Percentiles rank a stretch among this genome's conserved stretches.
phyloP scores from a whole-genome alignment of 1,140 invertebrate species.

The Acyrthosiphon pisum region DNA sequence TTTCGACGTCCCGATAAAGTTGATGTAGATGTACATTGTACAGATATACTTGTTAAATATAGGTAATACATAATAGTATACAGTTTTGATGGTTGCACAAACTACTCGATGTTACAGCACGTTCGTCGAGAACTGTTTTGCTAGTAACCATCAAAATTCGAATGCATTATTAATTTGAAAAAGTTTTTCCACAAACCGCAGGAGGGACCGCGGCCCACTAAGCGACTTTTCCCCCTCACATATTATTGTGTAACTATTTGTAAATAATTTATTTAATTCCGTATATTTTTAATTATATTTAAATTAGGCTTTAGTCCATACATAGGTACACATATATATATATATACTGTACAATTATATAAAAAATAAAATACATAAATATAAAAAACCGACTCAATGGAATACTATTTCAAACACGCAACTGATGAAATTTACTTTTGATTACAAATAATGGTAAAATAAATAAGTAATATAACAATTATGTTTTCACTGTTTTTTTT shows the following conservation, averaged over 20 bases:
- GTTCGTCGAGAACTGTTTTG: background rate
- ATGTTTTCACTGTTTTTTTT: constrained; percentile 25
- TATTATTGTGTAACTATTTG: constrained; percentile 11
- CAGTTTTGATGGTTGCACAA: background rate
- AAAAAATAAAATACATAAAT: constrained; percentile 16
- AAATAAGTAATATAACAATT: constrained; percentile 50
- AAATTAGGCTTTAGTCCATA: background rate
- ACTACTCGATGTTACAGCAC: background rate
- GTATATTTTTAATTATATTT: constrained; percentile 38
- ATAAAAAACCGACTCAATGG: constrained; percentile 11
- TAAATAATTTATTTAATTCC: constrained; percentile 6
- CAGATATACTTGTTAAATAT: background rate
- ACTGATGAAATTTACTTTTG: constrained; percentile 42
- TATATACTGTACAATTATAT: background rate
- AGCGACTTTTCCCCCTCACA: background rate
- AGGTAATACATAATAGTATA: background rate
- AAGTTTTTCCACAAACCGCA: background rate
- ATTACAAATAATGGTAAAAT: constrained; percentile 43
- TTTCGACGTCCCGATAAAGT: background rate
- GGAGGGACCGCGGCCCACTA: background rate
- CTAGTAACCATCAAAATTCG: background rate
- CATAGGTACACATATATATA: background rate
- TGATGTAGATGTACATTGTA: background rate
- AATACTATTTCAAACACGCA: constrained; percentile 43
- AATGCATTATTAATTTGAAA: background rate